Percentiles rank a stretch among this genome's conserved stretches.
These are phyloP conservation scores for Petrocephalus zakoni DNA, from an alignment of 2,113 vertebrate species.

Conservation along the genomic window DNA sequence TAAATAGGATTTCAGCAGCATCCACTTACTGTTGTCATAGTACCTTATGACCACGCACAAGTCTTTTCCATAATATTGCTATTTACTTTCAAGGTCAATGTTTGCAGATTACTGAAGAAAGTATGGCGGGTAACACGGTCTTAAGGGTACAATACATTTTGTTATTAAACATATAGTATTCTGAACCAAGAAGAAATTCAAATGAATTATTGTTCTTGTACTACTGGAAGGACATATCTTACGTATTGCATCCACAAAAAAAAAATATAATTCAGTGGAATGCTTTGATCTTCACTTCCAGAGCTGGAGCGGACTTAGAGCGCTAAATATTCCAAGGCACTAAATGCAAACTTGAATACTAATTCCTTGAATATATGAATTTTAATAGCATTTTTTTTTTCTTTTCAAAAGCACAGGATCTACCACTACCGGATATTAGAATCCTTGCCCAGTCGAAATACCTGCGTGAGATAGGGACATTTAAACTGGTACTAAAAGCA, in stretches of 20 bases:
- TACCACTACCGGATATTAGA: not conserved
- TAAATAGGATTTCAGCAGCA: not conserved
- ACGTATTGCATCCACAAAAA: not conserved
- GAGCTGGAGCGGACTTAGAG: not conserved
- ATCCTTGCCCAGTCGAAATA: not conserved
- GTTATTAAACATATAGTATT: not conserved
- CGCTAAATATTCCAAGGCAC: constrained; percentile 1
- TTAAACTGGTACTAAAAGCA: not conserved
- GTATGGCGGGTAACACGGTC: not conserved
- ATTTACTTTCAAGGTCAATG: not conserved
- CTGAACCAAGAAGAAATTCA: not conserved
- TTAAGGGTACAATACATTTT: not conserved
- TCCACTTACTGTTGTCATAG: not conserved
- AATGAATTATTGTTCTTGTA: not conserved
- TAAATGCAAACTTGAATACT: constrained; percentile 2
- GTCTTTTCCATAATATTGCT: not conserved
- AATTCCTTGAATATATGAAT: constrained; percentile 16
- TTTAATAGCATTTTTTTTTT: not conserved
- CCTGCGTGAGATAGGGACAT: not conserved
- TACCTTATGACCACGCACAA: not conserved
- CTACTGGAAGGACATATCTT: not conserved
- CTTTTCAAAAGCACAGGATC: not conserved
- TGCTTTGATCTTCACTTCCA: constrained; percentile 14
- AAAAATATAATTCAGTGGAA: not conserved
- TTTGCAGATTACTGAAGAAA: not conserved